These are phyloP conservation scores for Leuciscus idus DNA, from an alignment of 2,113 vertebrate genomes.

Conservation along the genomic window DNA sequence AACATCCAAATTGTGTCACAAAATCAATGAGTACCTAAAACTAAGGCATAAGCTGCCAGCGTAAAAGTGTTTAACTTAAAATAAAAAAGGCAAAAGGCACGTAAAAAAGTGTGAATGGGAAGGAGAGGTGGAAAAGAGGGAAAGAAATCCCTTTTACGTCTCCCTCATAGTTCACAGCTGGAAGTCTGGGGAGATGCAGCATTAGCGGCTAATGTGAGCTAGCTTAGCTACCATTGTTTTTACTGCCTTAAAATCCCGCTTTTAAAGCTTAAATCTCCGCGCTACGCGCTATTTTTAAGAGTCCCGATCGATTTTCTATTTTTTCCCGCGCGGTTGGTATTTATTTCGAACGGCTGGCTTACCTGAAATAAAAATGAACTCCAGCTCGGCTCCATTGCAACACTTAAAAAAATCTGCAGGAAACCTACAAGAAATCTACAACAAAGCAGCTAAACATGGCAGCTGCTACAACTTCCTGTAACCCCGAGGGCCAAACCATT, in stretches of 20 bases:
- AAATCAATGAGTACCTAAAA: slow-evolving; percentile 29
- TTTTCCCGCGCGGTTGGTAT: background rate
- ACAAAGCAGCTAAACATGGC: slow-evolving; percentile 89
- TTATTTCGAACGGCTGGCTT: slow-evolving; percentile 59
- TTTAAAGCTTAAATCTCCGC: slow-evolving; percentile 43
- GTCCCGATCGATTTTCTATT: background rate
- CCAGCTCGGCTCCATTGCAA: slow-evolving; percentile 88
- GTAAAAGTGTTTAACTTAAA: slow-evolving; percentile 45
- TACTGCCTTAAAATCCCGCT: slow-evolving; percentile 64
- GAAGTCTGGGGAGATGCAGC: slow-evolving; percentile 64
- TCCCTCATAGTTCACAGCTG: slow-evolving; percentile 58
- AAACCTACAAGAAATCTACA: slow-evolving; percentile 83
- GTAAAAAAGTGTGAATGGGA: no score
- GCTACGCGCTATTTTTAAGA: background rate
- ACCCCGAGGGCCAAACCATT: slow-evolving; percentile 75
- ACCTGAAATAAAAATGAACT: slow-evolving; percentile 90
- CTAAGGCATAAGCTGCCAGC: background rate
- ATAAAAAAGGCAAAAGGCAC: background rate
- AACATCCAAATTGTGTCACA: slow-evolving; percentile 31
- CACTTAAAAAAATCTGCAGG: slow-evolving; percentile 76
- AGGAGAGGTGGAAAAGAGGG: background rate
- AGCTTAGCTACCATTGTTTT: slow-evolving; percentile 73
- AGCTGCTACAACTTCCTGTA: slow-evolving; percentile 85
- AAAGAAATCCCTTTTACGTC: slow-evolving; percentile 17
- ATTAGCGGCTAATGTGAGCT: slow-evolving; percentile 63